phyloP scores from a whole-genome alignment of 1,140 invertebrate species.

The Platorchestia sp. region DNA sequence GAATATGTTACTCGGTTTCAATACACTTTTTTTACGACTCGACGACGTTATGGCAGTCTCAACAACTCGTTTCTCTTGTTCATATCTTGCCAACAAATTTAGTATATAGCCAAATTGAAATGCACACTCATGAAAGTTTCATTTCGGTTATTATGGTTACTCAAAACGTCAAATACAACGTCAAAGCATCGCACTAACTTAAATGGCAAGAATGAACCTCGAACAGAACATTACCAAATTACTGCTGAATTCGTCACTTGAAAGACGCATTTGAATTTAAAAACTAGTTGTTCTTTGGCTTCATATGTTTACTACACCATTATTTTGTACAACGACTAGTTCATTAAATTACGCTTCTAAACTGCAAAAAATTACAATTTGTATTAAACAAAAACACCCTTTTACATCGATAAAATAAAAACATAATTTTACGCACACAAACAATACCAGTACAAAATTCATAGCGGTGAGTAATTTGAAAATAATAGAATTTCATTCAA shows the following conservation, averaged over 20 bases:
- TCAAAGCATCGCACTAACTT: neutral
- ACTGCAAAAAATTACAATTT: neutral
- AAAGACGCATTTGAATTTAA: neutral
- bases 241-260: neutral
- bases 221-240: neutral
- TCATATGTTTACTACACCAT: neutral
- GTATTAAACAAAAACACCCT: neutral
- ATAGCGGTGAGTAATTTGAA: neutral
- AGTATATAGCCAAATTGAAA: no score
- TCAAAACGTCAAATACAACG: neutral
- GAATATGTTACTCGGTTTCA: no score
- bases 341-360: neutral
- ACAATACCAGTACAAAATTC: neutral
- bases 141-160: no score
- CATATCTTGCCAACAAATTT: no score
- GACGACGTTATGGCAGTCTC: no score
- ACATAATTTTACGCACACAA: neutral
- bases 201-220: neutral
- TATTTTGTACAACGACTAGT: neutral
- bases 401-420: neutral
- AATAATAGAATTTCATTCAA: no score
- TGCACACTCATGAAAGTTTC: no score
- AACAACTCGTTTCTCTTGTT: no score
- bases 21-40: no score
- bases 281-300: neutral